A percentile compares a stretch with the other conserved stretches of the same genome.
phyloP scores from a whole-genome alignment of 2,888 invertebrate genomes.

The Amphipyra tragopoginis region DNA sequence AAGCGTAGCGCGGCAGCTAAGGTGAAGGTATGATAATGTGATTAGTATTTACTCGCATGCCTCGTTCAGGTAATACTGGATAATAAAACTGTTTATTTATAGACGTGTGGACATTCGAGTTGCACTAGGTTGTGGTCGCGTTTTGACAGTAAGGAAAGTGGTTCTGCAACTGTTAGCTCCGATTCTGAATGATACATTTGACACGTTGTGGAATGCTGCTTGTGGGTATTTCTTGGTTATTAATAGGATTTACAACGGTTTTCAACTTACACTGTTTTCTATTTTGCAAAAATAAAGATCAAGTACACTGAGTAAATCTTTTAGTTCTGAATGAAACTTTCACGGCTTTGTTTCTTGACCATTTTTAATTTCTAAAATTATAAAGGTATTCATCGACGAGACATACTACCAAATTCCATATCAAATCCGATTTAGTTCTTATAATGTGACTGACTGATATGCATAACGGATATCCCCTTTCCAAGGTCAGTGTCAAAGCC shows the following conservation, averaged over 20 bases:
- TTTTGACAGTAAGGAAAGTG: slow-evolving; percentile 69
- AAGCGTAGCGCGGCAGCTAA: slow-evolving; percentile 80
- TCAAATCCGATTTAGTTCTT: slow-evolving; percentile 37
- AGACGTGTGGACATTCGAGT: slow-evolving; percentile 57
- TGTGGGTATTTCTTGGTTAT: slow-evolving; percentile 13
- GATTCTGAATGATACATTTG: slow-evolving; percentile 41
- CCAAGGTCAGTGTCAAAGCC: slow-evolving; percentile 60
- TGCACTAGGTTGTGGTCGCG: slow-evolving; percentile 58
- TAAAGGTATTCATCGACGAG: slow-evolving; percentile 5
- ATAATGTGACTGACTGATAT: slow-evolving; percentile 31
- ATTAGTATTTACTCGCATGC: slow-evolving; percentile 72
- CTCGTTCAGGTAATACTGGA: slow-evolving; percentile 70
- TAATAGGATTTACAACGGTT: slow-evolving; percentile 2
- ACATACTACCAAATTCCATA: slow-evolving; percentile 12
- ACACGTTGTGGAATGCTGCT: slow-evolving; percentile 34
- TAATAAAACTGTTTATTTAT: slow-evolving; percentile 70
- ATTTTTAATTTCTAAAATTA: neutral
- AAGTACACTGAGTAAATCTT: neutral
- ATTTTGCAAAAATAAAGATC: slow-evolving; percentile 1
- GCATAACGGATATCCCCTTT: slow-evolving; percentile 56
- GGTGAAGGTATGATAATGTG: slow-evolving; percentile 79
- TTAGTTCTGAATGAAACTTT: slow-evolving; percentile 10
- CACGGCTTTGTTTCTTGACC: neutral
- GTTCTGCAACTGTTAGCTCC: slow-evolving; percentile 44
- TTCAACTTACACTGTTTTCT: neutral